Conservation (phyloP, 2,797 vertebrate species). For the Lepidocolaptes lacrymiger region DNA sequence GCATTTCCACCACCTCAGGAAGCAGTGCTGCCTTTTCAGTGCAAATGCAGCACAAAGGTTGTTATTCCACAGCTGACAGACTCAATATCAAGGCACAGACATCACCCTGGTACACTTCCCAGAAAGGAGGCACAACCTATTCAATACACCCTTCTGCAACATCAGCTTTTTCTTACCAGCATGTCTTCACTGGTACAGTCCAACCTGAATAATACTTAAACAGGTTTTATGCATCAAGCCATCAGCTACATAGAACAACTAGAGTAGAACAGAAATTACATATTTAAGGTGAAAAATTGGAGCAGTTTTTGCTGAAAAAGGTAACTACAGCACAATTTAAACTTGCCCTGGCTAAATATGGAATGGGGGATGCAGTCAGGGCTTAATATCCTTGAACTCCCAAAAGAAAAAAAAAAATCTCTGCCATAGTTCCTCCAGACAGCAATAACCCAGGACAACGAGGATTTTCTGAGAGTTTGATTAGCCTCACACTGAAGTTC, state of each 20-base stretch:
- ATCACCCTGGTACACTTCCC: background rate
- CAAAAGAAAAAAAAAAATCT: background rate
- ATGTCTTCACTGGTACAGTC: background rate
- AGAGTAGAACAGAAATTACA: background rate
- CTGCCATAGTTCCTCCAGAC: background rate
- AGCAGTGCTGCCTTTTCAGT: background rate
- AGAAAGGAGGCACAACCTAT: background rate
- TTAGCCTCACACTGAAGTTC: background rate
- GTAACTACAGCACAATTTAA: background rate
- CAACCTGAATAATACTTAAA: background rate
- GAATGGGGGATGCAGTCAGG: background rate
- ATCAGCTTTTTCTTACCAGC: background rate
- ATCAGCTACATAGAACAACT: background rate
- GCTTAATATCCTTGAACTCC: background rate
- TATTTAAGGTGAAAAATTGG: background rate
- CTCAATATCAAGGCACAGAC: background rate
- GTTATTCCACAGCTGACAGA: background rate
- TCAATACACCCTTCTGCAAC: background rate
- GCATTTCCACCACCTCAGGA: background rate
- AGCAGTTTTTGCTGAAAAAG: background rate
- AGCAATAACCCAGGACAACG: background rate
- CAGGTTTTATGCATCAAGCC: background rate
- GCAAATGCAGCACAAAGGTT: background rate
- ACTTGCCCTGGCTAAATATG: background rate
- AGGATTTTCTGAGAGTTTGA: background rate